phyloP scores from a whole-genome alignment of 1,140 invertebrate genomes.

The Aphis craccivora region DNA sequence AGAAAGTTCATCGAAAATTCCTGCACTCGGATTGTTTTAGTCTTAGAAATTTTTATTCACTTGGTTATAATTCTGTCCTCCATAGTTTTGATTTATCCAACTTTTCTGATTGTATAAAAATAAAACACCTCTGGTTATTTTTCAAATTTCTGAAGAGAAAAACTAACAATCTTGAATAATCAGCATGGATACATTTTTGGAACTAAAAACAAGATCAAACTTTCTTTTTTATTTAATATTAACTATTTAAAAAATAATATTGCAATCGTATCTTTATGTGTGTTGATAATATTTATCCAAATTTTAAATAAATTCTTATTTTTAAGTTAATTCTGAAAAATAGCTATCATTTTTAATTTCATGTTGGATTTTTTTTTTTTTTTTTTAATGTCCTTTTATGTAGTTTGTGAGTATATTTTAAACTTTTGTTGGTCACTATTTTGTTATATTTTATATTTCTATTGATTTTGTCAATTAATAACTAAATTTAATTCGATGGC shows the following conservation, averaged over 20 bases:
- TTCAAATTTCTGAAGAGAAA: neutral
- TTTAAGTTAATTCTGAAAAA: neutral
- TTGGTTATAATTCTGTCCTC: neutral
- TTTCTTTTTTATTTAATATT: too few relatives aligned
- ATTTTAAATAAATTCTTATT: too few relatives aligned
- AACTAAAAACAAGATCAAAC: too few relatives aligned
- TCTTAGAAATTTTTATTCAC: neutral
- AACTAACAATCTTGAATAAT: neutral
- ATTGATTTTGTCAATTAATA: neutral
- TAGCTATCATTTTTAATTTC: too few relatives aligned
- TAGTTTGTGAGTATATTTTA: neutral
- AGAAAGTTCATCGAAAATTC: neutral
- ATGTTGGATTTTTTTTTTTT: too few relatives aligned
- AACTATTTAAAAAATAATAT: too few relatives aligned
- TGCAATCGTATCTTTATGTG: too few relatives aligned
- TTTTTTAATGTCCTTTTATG: too few relatives aligned
- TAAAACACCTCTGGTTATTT: neutral
- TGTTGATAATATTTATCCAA: too few relatives aligned
- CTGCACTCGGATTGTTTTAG: neutral
- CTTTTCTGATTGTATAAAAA: neutral
- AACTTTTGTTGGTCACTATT: neutral
- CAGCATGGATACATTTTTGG: too few relatives aligned
- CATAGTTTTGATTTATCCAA: neutral
- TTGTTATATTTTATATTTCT: neutral
- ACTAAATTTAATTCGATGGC: neutral